These are phyloP conservation scores for Cataglyphis rosenhaueri DNA, from an alignment of 2,888 invertebrate genomes.

Conservation along the genomic window DNA sequence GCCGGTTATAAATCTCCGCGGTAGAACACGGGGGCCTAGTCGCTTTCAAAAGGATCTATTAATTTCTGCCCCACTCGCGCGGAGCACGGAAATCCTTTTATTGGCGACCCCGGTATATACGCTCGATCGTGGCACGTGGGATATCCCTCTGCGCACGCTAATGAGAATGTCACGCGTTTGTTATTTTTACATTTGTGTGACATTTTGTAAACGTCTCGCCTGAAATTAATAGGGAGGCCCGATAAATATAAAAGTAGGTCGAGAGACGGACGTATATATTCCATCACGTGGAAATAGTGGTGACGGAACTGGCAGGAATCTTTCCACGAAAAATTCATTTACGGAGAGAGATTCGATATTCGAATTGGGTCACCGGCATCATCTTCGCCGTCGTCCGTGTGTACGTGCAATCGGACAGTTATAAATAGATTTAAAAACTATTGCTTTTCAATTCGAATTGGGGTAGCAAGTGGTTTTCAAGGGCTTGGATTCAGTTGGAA, in stretches of 20 bases:
- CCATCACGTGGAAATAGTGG: slow-evolving; percentile 16
- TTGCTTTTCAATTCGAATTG: slow-evolving; percentile 80
- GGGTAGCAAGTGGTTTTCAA: slow-evolving; percentile 65
- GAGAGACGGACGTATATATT: slow-evolving; percentile 8
- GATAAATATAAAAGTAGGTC: slow-evolving; percentile 28
- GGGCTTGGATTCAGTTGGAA: slow-evolving; percentile 53
- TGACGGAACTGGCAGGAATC: not conserved
- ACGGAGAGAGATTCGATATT: slow-evolving; percentile 15
- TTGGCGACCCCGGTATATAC: slow-evolving; percentile 15
- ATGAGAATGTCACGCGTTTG: slow-evolving; percentile 45
- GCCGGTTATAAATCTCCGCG: slow-evolving; percentile 59
- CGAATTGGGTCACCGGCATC: slow-evolving; percentile 62
- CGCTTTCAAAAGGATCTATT: slow-evolving; percentile 58
- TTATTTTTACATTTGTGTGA: slow-evolving; percentile 40
- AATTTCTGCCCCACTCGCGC: slow-evolving; percentile 37
- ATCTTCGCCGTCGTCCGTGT: slow-evolving; percentile 38
- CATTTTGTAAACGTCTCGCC: slow-evolving; percentile 23
- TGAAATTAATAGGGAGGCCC: slow-evolving; percentile 37
- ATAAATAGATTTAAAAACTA: slow-evolving; percentile 82
- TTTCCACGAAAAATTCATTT: slow-evolving; percentile 28
- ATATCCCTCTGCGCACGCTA: slow-evolving; percentile 11
- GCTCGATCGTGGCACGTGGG: slow-evolving; percentile 30
- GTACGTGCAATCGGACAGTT: slow-evolving; percentile 72
- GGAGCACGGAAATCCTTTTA: slow-evolving; percentile 46
- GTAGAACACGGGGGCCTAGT: slow-evolving; percentile 42